Conservation (phyloP, 2,113 vertebrate genomes). For the Sylvilagus bachmani region DNA sequence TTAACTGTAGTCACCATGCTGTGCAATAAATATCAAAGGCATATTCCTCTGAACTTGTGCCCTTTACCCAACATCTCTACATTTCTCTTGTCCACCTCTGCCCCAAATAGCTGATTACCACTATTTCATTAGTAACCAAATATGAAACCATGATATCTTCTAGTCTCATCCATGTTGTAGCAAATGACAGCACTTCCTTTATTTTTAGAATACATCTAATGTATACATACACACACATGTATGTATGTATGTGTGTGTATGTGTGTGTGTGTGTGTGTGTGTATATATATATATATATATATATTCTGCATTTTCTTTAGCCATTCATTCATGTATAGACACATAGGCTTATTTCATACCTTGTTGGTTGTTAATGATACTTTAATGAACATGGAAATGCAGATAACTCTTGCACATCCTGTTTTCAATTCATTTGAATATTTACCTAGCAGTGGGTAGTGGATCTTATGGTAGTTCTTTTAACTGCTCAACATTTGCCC, state of each 20-base stretch:
- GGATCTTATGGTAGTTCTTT: neutral
- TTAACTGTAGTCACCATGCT: neutral
- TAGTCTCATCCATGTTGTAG: neutral
- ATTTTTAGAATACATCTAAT: neutral
- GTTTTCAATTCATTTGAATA: neutral
- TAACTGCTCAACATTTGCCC: neutral
- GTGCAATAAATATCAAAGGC: neutral
- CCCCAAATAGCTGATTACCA: neutral
- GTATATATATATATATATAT: too few relatives aligned
- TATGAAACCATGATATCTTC: neutral
- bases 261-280: too few relatives aligned
- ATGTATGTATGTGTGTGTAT: neutral
- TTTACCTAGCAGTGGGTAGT: rapidly evolving
- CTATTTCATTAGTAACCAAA: neutral
- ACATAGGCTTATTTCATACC: neutral
- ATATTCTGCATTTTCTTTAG: neutral
- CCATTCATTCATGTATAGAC: neutral
- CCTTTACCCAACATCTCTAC: neutral
- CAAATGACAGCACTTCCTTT: neutral
- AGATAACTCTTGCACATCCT: neutral
- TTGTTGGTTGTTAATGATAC: neutral
- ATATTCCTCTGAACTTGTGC: neutral
- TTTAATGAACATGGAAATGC: neutral
- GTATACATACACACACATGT: too few relatives aligned
- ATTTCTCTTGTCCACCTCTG: neutral